phyloP scores from a whole-genome alignment of 1,140 invertebrate species.

The Diabrotica virgifera region DNA sequence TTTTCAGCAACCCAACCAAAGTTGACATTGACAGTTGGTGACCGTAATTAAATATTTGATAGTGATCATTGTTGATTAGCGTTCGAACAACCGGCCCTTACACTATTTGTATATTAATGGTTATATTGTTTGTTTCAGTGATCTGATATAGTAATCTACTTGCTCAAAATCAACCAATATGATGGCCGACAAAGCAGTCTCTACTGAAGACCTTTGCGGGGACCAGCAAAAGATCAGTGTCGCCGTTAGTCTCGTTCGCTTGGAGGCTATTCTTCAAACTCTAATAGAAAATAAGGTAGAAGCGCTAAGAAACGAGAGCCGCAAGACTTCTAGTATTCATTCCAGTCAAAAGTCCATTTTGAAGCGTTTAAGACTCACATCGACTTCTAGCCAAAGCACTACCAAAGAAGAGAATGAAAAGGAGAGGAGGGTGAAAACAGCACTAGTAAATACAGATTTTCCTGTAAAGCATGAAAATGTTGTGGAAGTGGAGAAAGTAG shows the following conservation, averaged over 20 bases:
- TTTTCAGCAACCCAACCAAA: too few relatives aligned
- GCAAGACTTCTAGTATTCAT: constrained; percentile 35
- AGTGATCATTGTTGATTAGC: too few relatives aligned
- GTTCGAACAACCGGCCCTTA: too few relatives aligned
- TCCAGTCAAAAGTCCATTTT: constrained; percentile 42
- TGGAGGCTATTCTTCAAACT: constrained; percentile 63
- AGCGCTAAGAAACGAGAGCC: constrained; percentile 41
- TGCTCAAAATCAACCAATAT: constrained; percentile 16
- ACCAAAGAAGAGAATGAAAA: constrained; percentile 19
- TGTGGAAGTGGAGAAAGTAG: too few relatives aligned
- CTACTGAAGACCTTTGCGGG: constrained; percentile 58
- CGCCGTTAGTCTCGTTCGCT: constrained; percentile 54
- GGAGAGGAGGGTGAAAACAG: constrained; percentile 7
- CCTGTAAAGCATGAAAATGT: too few relatives aligned
- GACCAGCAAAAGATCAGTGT: constrained; percentile 23
- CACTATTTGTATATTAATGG: too few relatives aligned
- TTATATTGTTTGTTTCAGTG: neutral
- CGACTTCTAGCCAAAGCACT: constrained; percentile 31
- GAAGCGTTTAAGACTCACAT: constrained; percentile 40
- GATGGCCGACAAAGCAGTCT: constrained; percentile 62
- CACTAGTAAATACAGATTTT: too few relatives aligned
- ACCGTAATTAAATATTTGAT: too few relatives aligned
- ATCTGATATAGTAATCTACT: neutral
- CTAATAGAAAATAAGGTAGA: constrained; percentile 62
- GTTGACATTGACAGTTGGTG: too few relatives aligned